Evolutionary conservation across 1,140 invertebrate genomes (phyloP), one percentile per base, ranked within the genome.

Genomic region (Paraescarpia echinospica): DNA sequence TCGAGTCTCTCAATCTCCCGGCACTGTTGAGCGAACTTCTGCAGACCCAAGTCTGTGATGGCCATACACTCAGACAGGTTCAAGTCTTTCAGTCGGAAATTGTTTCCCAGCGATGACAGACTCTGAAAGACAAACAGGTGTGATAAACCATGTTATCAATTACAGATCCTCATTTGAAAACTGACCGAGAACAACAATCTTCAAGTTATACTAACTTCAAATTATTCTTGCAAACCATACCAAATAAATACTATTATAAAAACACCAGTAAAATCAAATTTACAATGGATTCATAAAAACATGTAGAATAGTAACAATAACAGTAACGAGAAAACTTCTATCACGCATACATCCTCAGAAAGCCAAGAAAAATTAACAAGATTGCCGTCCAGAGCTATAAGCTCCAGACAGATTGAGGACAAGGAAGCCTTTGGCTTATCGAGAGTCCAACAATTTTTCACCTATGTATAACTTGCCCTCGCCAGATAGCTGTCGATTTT

Each of bases 1-100:
- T 96, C 95, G 89, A 96, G 94, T 34, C 95, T 94, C 93, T 96
- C 95, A 22, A 96, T 94, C 35, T 96, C 95, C 91, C 94, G 94
- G 94, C 95, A 96, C 93, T 96, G 95, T 92, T 96, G 95, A 51
- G 96, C 95, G 94, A 96, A 96, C 94, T 96, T 96, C 94, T 96
- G 96, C 91, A 96, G 92, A 8, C 96, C 96, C 35, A 96, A 93
- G 93, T 96, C 96, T 88, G 96, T 96, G 90, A 96, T 95, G 90
- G 94, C 94, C 31, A 92, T 93, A 94, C 96, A 96, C 91, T 96
- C 95, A 6, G 96, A 95, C 59, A 96, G 92, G 35, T 94, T 95
- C 18, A 96, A 94, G 89, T 95, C 95, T 31, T 94, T 93, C n/a
- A 96, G 94, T 4, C 94, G 93, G 35, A 92, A 93, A 93, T 95